Conservation (phyloP, 2,113 vertebrate species). For the Zingel zingel region DNA sequence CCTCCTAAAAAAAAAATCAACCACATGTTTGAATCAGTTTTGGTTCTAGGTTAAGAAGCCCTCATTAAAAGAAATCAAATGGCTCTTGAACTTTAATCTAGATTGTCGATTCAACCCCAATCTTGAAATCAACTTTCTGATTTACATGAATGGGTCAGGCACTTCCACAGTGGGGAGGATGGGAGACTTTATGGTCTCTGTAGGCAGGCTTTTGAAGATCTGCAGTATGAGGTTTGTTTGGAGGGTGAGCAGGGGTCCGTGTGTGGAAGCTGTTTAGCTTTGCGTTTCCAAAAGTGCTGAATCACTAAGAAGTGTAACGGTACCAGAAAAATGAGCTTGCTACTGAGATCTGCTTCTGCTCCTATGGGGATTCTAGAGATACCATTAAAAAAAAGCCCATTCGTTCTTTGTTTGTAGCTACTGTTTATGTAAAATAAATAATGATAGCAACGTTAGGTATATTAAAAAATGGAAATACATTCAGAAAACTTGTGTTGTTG, state of each 20-base stretch:
- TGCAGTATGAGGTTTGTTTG: slow-evolving; percentile 97
- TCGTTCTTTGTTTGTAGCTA: neutral
- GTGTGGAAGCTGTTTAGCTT: slow-evolving; percentile 69
- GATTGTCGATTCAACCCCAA: slow-evolving; percentile 7
- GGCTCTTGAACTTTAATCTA: slow-evolving; percentile 34
- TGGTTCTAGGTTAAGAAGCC: slow-evolving; percentile 14
- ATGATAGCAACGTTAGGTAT: neutral
- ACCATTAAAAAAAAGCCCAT: slow-evolving; percentile 1
- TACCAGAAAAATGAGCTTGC: neutral
- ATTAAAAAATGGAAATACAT: neutral
- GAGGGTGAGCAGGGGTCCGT: slow-evolving; percentile 89
- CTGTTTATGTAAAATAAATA: neutral
- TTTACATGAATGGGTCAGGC: slow-evolving; percentile 89
- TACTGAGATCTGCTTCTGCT: neutral
- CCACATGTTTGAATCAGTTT: slow-evolving; percentile 4
- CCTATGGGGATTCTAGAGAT: neutral
- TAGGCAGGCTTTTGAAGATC: slow-evolving; percentile 92
- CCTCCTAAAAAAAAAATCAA: slow-evolving; percentile 65
- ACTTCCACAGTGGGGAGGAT: slow-evolving; percentile 7
- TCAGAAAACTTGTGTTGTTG: neutral
- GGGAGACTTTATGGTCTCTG: slow-evolving; percentile 6
- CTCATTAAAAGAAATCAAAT: slow-evolving; percentile 26
- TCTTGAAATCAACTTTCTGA: slow-evolving; percentile 79
- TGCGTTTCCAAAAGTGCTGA: slow-evolving; percentile 69
- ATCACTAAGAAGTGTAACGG: slow-evolving; percentile 11